A percentile compares a stretch with the other conserved stretches of the same genome.
These are phyloP conservation scores for Temnothorax ravouxi DNA, from an alignment of 2,888 invertebrate species.

Conservation along the genomic window DNA sequence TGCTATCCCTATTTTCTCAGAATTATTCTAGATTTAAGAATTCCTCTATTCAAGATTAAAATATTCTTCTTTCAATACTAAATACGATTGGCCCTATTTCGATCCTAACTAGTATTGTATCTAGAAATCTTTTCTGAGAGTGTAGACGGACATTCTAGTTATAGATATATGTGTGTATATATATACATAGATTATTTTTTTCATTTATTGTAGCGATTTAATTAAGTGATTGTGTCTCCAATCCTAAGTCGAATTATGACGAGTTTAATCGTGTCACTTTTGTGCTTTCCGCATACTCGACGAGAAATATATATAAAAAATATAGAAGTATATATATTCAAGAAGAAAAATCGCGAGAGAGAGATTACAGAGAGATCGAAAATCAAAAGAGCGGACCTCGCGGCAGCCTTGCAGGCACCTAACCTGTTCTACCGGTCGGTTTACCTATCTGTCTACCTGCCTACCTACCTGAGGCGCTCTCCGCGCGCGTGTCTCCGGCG, in stretches of 20 bases:
- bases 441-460: slow-evolving; percentile 27
- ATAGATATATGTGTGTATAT: too few relatives aligned
- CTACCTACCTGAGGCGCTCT: slow-evolving; percentile 69
- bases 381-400: background rate
- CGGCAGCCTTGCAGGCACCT: slow-evolving; percentile 63
- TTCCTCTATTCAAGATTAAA: too few relatives aligned
- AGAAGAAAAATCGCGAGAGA: background rate
- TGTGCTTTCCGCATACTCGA: background rate
- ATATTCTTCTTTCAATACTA: too few relatives aligned
- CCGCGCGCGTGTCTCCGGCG: slow-evolving; percentile 68
- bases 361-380: background rate
- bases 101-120: too few relatives aligned
- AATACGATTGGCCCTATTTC: too few relatives aligned
- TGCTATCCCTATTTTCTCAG: too few relatives aligned
- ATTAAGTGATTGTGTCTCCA: background rate
- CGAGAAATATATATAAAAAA: background rate
- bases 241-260: background rate
- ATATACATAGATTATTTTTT: background rate
- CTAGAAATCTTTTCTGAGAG: too few relatives aligned
- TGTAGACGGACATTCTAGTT: too few relatives aligned
- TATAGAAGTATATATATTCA: background rate
- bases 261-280: background rate
- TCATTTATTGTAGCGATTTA: background rate
- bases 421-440: slow-evolving; percentile 80
- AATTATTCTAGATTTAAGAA: too few relatives aligned